Base-by-base conservation (phyloP, 2,113 vertebrate species). In the Mastomys coucha region DNA sequence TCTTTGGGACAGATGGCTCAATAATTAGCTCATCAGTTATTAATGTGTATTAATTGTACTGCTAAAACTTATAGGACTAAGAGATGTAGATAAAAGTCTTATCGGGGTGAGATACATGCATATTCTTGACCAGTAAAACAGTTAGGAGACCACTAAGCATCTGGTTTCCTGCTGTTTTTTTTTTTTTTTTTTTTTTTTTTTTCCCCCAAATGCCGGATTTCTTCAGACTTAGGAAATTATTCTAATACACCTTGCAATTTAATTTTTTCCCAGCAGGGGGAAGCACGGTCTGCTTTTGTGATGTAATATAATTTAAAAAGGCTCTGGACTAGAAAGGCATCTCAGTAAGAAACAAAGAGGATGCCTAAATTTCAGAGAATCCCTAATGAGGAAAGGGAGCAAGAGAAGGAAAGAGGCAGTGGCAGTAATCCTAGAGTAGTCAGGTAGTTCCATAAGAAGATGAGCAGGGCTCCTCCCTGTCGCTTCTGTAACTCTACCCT, bases 201-300 rank as follows among this genome's bases (percentile, higher is more conserved):
- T 67, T 87, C 91, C 75, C 56, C 3, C 17, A n/a, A 63, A 77
- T 92, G 92, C 82, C 67, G 92, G 22, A 60, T 95, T 28, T 95
- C 8, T 96, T 94, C 73, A 45, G 89, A 42, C 28, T 45, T 73
- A 90, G 26, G 36, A 94, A 49, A 86, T 0, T 73, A 8, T 63
- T 81, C 65, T 26, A 51, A 95, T 82, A 36, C 67, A 95, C 92
- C 93, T 80, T 98, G 98, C 98, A 99, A 97, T 99, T 98, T 97
- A 73, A 42, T 92, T 93, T 97, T 98, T 97, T 97, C 96, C 98
- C 99, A 98, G 98, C 97, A 98, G 98, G 98, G 98, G 99, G 99
- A 98, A 97, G 95, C 96, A 88, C 98, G 96, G 94, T 49, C 98
- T 98, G 82, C 91, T 95, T 97, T 97, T 96, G 97, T 96, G 96